Evolutionary conservation across 1,140 invertebrate genomes (phyloP).

Genomic region (Thaumatotibia leucotreta): DNA sequence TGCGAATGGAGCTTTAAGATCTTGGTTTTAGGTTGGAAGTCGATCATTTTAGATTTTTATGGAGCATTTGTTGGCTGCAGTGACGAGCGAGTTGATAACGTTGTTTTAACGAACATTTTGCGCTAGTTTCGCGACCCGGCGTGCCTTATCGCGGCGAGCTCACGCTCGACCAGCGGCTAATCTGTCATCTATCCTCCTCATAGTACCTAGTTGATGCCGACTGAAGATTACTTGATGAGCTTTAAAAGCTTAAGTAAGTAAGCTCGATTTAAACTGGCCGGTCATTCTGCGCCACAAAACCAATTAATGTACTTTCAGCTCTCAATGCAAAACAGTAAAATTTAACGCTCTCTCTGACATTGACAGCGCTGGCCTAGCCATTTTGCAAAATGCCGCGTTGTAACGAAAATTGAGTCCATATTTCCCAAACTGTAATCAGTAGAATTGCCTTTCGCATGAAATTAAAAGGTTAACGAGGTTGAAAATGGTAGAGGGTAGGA

Average conservation of each 20-base stretch:
- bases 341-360: conserved; percentile 4
- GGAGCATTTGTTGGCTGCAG: not conserved
- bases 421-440: conserved; percentile 5
- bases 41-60: not conserved
- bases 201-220: conserved; percentile 37
- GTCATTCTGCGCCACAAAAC: not conserved
- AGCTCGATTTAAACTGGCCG: not conserved
- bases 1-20: not conserved
- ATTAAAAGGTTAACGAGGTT: conserved; percentile 17
- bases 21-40: not conserved
- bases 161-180: conserved; percentile 20
- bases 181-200: conserved; percentile 35
- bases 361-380: conserved; percentile 3
- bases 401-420: not conserved
- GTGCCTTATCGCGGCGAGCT: conserved; percentile 50
- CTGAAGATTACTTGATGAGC: conserved; percentile 29
- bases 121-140: conserved; percentile 35
- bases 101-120: conserved; percentile 45
- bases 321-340: conserved; percentile 5
- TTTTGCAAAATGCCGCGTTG: conserved; percentile 3
- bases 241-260: conserved; percentile 39
- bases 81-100: conserved; percentile 38
- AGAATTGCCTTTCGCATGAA: not conserved
- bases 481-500: not conserved
- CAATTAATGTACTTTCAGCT: not conserved